These are phyloP conservation scores for Chaetops frenatus DNA, from an alignment of 2,113 vertebrate species.

Conservation along the genomic window DNA sequence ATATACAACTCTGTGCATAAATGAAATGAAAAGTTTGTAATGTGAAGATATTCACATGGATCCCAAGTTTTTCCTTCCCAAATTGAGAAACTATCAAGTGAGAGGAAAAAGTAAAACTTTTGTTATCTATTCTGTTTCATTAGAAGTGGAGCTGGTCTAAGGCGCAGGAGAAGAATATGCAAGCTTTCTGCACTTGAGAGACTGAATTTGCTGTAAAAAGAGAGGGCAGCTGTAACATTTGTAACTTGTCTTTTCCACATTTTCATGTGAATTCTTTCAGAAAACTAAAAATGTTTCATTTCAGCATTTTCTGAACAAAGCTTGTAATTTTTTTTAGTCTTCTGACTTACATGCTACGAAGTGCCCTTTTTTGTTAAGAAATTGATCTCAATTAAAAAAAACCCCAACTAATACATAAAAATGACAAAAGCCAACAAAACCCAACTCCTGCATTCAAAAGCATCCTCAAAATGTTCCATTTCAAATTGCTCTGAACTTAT, in stretches of 20 bases:
- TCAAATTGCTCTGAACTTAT: constrained; percentile 3
- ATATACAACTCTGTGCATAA: not conserved
- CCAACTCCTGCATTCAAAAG: not conserved
- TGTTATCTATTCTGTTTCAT: not conserved
- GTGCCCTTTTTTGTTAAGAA: constrained; percentile 33
- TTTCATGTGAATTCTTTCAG: not conserved
- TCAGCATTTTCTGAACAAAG: constrained; percentile 37
- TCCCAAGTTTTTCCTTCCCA: not conserved
- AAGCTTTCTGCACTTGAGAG: not conserved
- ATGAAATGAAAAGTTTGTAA: not conserved
- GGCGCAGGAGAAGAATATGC: not conserved
- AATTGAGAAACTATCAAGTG: not conserved
- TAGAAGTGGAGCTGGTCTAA: not conserved
- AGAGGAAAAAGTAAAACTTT: not conserved
- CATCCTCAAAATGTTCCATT: not conserved
- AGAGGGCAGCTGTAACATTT: not conserved
- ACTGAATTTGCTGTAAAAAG: not conserved
- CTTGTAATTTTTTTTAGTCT: not conserved
- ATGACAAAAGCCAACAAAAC: not conserved
- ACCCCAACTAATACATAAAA: constrained; percentile 22
- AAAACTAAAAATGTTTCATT: constrained; percentile 17
- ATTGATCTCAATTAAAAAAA: constrained; percentile 34
- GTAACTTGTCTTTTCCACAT: not conserved
- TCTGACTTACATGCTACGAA: not conserved
- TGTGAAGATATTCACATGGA: not conserved